Percentiles rank a stretch among this genome's conserved stretches.
Conservation (phyloP, 2,113 vertebrate genomes). For the Thalassoma bifasciatum region DNA sequence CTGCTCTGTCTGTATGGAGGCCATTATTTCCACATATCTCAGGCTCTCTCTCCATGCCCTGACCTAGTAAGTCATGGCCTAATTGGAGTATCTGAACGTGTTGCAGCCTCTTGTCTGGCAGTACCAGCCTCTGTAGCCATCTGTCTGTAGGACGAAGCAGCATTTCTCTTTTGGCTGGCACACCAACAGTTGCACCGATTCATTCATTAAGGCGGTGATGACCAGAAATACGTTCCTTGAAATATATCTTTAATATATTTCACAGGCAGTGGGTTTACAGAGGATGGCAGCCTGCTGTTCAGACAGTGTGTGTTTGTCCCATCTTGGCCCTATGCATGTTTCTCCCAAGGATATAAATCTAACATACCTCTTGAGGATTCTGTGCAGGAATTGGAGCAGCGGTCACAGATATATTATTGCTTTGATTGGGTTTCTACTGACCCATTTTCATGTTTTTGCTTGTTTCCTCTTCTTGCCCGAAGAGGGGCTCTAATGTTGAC, state of each 20-base stretch:
- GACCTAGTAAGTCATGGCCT: slow-evolving; percentile 45
- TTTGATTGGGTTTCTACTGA: slow-evolving; percentile 56
- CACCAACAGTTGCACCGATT: neutral
- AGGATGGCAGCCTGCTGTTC: slow-evolving; percentile 28
- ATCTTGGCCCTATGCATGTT: slow-evolving; percentile 9
- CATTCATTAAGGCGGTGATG: slow-evolving; percentile 20
- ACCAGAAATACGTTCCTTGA: slow-evolving; percentile 20
- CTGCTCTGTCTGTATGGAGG: neutral
- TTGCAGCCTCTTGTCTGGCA: slow-evolving; percentile 36
- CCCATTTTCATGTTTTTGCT: slow-evolving; percentile 50
- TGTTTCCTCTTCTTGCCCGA: neutral
- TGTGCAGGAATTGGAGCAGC: slow-evolving; percentile 54
- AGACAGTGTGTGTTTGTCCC: neutral
- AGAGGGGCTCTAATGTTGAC: neutral
- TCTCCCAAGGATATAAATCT: slow-evolving; percentile 60
- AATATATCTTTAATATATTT: slow-evolving; percentile 32
- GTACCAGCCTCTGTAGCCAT: slow-evolving; percentile 39
- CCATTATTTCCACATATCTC: slow-evolving; percentile 7
- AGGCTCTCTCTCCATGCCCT: slow-evolving; percentile 20
- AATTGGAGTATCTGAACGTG: slow-evolving; percentile 51
- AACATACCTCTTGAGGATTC: slow-evolving; percentile 55
- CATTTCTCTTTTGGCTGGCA: slow-evolving; percentile 26
- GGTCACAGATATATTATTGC: slow-evolving; percentile 36
- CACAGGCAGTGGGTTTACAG: slow-evolving; percentile 21
- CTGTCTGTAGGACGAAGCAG: slow-evolving; percentile 43